Conservation (phyloP, 2,888 invertebrate species). For the Lysandra bellargus region DNA sequence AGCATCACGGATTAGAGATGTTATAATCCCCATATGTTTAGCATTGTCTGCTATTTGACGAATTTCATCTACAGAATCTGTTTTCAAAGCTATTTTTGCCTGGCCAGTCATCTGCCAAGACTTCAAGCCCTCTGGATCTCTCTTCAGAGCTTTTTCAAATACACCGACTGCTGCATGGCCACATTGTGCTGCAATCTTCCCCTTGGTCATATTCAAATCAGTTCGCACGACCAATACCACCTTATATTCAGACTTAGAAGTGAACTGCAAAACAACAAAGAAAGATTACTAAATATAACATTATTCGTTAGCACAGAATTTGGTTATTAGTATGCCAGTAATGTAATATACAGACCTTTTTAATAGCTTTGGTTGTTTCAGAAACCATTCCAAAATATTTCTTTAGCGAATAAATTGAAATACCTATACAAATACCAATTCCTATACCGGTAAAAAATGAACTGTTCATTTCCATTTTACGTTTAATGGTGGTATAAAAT, state of each 20-base stretch:
- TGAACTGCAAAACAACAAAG: constrained; percentile 54
- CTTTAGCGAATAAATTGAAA: constrained; percentile 63
- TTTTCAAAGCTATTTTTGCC: constrained; percentile 92
- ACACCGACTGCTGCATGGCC: constrained; percentile 96
- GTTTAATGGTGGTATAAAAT: constrained; percentile 40
- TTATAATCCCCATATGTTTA: constrained; percentile 84
- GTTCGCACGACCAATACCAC: constrained; percentile 92
- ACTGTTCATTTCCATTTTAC: constrained; percentile 65
- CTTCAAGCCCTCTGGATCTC: constrained; percentile 80
- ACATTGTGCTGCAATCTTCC: constrained; percentile 96
- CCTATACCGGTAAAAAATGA: constrained; percentile 69
- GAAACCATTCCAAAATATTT: constrained; percentile 54
- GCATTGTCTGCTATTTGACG: constrained; percentile 85
- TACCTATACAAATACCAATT: constrained; percentile 71
- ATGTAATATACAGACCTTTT: constrained; percentile 50
- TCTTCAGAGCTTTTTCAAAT: constrained; percentile 84
- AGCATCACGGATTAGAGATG: constrained; percentile 91
- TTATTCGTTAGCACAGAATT: background rate
- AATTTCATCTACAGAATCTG: constrained; percentile 88
- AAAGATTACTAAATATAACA: background rate
- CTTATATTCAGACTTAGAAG: constrained; percentile 83
- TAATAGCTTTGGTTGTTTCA: constrained; percentile 50
- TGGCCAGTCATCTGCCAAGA: constrained; percentile 86
- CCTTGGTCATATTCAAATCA: constrained; percentile 96
- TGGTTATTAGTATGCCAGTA: background rate